These are phyloP conservation scores for Pristionchus japonicus DNA, from an alignment of 2,888 invertebrate genomes.

Conservation along the genomic window DNA sequence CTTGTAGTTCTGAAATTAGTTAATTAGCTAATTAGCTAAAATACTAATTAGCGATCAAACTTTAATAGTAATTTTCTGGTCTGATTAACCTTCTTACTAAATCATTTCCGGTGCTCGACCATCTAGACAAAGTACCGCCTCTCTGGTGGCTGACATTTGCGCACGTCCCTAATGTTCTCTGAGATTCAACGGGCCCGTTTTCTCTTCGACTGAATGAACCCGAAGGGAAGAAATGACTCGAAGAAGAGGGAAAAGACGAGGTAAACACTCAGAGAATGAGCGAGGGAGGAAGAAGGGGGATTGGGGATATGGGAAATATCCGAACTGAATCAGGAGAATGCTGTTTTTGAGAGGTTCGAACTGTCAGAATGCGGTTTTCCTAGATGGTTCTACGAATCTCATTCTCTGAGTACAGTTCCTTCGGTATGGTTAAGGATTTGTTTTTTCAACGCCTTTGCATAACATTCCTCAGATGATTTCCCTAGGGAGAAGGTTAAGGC, in stretches of 20 bases:
- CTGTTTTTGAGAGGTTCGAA: neutral
- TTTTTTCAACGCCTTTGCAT: no score
- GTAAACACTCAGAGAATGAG: slow-evolving; percentile 21
- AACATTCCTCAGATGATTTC: no score
- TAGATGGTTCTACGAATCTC: no score
- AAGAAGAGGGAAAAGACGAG: neutral
- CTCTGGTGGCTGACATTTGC: no score
- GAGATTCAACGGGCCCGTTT: neutral
- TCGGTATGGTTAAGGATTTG: no score
- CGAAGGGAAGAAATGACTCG: slow-evolving; percentile 18
- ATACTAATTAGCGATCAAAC: neutral
- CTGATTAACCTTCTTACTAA: neutral
- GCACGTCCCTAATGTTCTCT: slow-evolving; percentile 31
- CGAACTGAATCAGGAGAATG: neutral
- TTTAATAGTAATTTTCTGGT: neutral
- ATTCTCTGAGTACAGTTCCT: no score
- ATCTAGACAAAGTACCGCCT: neutral
- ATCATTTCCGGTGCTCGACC: neutral
- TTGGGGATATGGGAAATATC: neutral
- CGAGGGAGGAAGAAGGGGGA: neutral
- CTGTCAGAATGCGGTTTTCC: neutral
- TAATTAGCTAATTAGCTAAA: neutral
- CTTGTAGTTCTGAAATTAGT: slow-evolving; percentile 74
- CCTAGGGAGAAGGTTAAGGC: no score
- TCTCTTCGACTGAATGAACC: slow-evolving; percentile 16